phyloP scores from a whole-genome alignment of 1,140 invertebrate species.

The Anthonomus grandis region DNA sequence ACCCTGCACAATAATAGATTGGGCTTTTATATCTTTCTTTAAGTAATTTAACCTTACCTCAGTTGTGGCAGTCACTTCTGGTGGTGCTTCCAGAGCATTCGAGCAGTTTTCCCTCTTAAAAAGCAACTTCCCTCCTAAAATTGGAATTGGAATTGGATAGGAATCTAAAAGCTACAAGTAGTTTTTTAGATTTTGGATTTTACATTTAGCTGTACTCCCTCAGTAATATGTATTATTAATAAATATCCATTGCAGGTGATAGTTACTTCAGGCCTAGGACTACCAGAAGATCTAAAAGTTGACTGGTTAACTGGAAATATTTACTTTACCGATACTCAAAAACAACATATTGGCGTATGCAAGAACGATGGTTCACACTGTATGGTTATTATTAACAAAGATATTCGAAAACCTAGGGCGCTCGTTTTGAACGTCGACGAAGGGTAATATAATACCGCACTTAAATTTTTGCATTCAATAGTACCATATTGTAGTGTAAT shows the following conservation, averaged over 20 bases:
- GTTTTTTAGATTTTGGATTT: background rate
- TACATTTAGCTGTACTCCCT: background rate
- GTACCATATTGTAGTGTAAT: conserved; percentile 52
- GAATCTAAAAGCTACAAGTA: no score
- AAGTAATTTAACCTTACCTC: no score
- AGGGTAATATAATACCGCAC: conserved; percentile 50
- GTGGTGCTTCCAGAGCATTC: no score
- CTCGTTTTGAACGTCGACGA: conserved; percentile 60
- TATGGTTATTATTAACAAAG: conserved; percentile 57
- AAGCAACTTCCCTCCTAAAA: no score
- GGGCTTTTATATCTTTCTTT: no score
- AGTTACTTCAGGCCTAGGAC: conserved; percentile 63
- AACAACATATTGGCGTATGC: conserved; percentile 73
- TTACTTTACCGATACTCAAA: conserved; percentile 74
- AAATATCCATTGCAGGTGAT: conserved; percentile 46
- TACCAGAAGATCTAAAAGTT: conserved; percentile 71
- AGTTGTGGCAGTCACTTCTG: no score
- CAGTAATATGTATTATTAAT: background rate
- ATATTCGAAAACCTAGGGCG: conserved; percentile 59
- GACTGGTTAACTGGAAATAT: conserved; percentile 80
- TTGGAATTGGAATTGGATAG: no score
- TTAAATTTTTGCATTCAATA: background rate
- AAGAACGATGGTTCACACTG: conserved; percentile 60
- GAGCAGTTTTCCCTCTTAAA: no score
- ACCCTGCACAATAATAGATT: no score